These are phyloP conservation scores for Herminia tarsipennalis DNA, from an alignment of 2,888 invertebrate species.

Conservation along the genomic window DNA sequence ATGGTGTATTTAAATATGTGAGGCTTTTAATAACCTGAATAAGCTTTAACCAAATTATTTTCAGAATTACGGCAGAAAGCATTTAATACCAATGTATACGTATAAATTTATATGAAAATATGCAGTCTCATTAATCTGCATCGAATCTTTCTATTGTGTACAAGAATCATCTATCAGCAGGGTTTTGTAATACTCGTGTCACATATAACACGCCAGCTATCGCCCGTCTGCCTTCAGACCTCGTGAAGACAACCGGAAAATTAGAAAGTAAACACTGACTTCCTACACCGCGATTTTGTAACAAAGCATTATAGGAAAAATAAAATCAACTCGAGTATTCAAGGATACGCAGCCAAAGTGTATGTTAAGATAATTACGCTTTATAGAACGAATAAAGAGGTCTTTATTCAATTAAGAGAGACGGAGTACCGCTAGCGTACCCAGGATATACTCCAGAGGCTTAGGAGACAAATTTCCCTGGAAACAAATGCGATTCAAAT, in stretches of 20 bases:
- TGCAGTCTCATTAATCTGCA: constrained; percentile 20
- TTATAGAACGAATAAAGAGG: constrained; percentile 57
- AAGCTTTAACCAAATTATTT: constrained; percentile 26
- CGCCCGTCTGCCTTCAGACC: constrained; percentile 64
- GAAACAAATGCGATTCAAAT: constrained; percentile 85
- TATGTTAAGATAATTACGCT: constrained; percentile 57
- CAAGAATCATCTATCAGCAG: constrained; percentile 50
- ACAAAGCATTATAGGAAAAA: constrained; percentile 52
- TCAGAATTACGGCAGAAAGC: no score
- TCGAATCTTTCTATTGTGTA: constrained; percentile 10
- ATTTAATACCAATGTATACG: no score
- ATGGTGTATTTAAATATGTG: no score
- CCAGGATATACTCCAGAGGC: constrained; percentile 70
- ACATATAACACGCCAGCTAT: constrained; percentile 63
- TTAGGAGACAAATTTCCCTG: constrained; percentile 82
- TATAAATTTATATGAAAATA: no score
- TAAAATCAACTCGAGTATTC: constrained; percentile 35
- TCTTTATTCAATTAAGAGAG: constrained; percentile 79
- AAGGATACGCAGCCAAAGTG: constrained; percentile 27
- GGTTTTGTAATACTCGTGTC: constrained; percentile 66
- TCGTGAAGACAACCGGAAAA: constrained; percentile 82
- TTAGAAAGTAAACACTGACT: constrained; percentile 79
- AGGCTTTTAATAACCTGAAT: no score
- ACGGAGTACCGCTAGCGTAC: constrained; percentile 66
- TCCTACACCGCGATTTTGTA: constrained; percentile 55